Evolutionary conservation across 2,888 invertebrate species (phyloP), one percentile per base, ranked within the genome.

Genomic region (Microplitis deprimator): DNA sequence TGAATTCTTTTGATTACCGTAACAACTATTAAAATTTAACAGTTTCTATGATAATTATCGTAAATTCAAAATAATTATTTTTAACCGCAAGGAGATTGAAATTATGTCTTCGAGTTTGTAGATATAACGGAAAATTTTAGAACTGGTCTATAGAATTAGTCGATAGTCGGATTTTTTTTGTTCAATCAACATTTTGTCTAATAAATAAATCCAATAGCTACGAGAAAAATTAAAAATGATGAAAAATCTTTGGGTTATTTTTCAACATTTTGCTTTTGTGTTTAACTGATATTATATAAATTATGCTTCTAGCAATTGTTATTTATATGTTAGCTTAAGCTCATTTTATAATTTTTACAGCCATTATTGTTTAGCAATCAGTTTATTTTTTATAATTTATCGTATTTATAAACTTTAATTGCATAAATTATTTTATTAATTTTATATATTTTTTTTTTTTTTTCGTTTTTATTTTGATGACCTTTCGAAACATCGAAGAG

Each of bases 401-500:
- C 13, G 13, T 50, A 50, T 50, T 50, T 13, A 50, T 50, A 50
- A 50, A 50, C 16, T 29, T 62, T 13, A 72, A 39, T 60, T 16
- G 39, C 29, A n/a, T 72, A 6, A 61, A 71, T 71, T 72, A 61
- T 62, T 38, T 65, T 20, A 67, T 67, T 59, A 73, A 65, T 73
- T 50, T 70, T 68, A 64, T 10, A 62, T 73, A 29, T 65, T 65
- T 38, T 68, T 38, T 76, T 71, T 64, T 71, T 76, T 71, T 67
- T 38, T 67, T 73, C 61, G 13, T 59, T 20, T 60, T 71, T 61
- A 59, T 71, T 62, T 62, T 69, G 64, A 62, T 70, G 74, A 70
- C 59, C 69, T 72, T 41, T 65, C 16, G 67, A 67, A 73, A 40
- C 65, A 38, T 62, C 62, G 59, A 65, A 87, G 89, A 89, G 84